Percentiles rank a stretch among this genome's conserved stretches.
phyloP scores from a whole-genome alignment of 2,113 vertebrate genomes.

The Paramisgurnus dabryanus region DNA sequence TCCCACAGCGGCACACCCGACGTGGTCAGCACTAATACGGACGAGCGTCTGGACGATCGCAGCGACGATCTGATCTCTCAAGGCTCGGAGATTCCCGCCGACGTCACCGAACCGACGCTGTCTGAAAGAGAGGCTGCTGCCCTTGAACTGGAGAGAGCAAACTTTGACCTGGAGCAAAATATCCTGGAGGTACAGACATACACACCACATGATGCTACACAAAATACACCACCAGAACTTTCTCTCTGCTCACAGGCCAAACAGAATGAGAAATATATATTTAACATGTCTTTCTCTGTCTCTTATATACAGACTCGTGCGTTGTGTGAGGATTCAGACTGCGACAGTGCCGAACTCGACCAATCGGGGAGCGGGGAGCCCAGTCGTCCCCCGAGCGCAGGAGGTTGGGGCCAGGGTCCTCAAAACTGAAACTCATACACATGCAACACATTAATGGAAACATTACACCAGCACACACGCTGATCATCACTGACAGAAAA shows the following conservation, averaged over 20 bases:
- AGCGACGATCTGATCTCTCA: conserved; percentile 89
- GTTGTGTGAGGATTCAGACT: conserved; percentile 88
- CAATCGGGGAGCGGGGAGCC: conserved; percentile 83
- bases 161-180: conserved; percentile 77
- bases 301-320: conserved; percentile 64
- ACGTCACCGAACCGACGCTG: conserved; percentile 77
- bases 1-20: conserved; percentile 90
- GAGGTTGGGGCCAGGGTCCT: conserved; percentile 63
- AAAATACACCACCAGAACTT: neutral
- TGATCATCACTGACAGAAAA: neutral
- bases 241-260: no score
- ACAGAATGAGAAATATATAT: no score
- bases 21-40: conserved; percentile 89
- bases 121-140: conserved; percentile 79
- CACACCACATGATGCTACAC: neutral
- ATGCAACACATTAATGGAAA: conserved; percentile 47
- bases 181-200: conserved; percentile 72
- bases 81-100: conserved; percentile 85
- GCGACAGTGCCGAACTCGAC: conserved; percentile 89
- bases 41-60: conserved; percentile 85
- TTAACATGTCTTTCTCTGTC: neutral
- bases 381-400: conserved; percentile 75
- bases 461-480: conserved; percentile 19
- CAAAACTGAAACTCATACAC: conserved; percentile 39
- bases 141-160: conserved; percentile 77